Conservation (phyloP, 2,888 invertebrate species). For the Campaea margaritaria region DNA sequence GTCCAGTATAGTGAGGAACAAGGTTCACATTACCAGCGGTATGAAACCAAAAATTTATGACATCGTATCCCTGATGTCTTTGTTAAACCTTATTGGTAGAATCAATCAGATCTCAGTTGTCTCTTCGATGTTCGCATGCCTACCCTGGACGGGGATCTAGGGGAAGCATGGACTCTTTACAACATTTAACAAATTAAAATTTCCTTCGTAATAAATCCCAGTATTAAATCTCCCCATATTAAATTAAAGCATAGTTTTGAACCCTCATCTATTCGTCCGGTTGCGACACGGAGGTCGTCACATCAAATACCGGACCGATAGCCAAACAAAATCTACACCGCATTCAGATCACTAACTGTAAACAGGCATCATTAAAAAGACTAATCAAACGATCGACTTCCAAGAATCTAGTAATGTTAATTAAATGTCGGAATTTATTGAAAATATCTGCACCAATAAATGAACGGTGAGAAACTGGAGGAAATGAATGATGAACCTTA, state of each 20-base stretch:
- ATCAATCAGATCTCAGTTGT: too few relatives aligned
- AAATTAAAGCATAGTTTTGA: too few relatives aligned
- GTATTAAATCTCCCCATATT: too few relatives aligned
- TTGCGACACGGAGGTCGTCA: conserved; percentile 11
- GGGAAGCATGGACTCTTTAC: too few relatives aligned
- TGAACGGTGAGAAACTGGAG: conserved; percentile 29
- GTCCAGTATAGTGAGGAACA: background rate
- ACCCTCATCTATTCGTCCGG: background rate
- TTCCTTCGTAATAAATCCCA: too few relatives aligned
- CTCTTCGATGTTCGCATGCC: too few relatives aligned
- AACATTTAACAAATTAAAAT: too few relatives aligned
- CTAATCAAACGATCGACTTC: conserved; percentile 78
- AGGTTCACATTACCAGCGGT: background rate
- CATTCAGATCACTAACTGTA: conserved; percentile 78
- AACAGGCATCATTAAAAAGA: conserved; percentile 76
- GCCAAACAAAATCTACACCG: conserved; percentile 72
- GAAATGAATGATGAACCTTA: conserved; percentile 16
- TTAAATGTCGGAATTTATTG: conserved; percentile 76
- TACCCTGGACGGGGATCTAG: too few relatives aligned
- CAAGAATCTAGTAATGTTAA: conserved; percentile 79
- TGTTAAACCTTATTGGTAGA: too few relatives aligned
- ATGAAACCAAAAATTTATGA: background rate
- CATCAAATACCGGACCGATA: conserved; percentile 48
- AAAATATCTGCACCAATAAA: conserved; percentile 46
- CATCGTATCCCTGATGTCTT: too few relatives aligned